Percentiles rank a stretch among this genome's conserved stretches.
Evolutionary conservation across 1,140 invertebrate species (phyloP).

Genomic region (Daktulosphaira vitifoliae): DNA sequence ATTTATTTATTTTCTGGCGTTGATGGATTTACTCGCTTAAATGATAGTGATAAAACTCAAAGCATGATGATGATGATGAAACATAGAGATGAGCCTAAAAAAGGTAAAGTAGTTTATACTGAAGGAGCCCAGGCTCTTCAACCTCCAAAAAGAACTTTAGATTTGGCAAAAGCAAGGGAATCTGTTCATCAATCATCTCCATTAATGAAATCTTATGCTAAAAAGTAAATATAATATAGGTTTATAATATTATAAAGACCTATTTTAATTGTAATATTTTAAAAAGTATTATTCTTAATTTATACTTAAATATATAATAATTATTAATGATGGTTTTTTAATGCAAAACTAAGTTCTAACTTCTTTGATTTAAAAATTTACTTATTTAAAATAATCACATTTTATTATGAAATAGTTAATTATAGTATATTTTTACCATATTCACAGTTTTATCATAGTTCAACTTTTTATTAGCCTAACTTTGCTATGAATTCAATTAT

Average conservation of each 20-base stretch:
- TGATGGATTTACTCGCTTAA: constrained; percentile 16
- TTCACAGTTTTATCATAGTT: too few relatives aligned
- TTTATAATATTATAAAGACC: too few relatives aligned
- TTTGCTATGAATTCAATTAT: too few relatives aligned
- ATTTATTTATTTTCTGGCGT: constrained; percentile 9
- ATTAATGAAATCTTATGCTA: constrained; percentile 23
- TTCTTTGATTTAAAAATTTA: too few relatives aligned
- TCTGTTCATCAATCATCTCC: constrained; percentile 17
- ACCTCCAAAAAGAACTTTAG: constrained; percentile 14
- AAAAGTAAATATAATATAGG: neutral
- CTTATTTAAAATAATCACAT: too few relatives aligned
- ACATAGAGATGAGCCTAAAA: constrained; percentile 10
- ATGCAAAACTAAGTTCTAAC: too few relatives aligned
- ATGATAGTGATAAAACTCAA: constrained; percentile 21
- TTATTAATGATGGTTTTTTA: neutral
- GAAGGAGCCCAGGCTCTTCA: constrained; percentile 2
- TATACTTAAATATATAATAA: neutral
- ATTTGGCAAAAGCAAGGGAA: constrained; percentile 13
- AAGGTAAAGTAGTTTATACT: constrained; percentile 18
- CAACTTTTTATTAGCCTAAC: too few relatives aligned
- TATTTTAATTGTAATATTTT: neutral
- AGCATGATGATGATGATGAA: constrained; percentile 29
- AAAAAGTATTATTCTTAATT: neutral
- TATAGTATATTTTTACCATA: too few relatives aligned
- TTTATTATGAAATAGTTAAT: too few relatives aligned